Base-by-base conservation (phyloP, 1,140 invertebrate genomes). In the Drosophila kepulauana region DNA sequence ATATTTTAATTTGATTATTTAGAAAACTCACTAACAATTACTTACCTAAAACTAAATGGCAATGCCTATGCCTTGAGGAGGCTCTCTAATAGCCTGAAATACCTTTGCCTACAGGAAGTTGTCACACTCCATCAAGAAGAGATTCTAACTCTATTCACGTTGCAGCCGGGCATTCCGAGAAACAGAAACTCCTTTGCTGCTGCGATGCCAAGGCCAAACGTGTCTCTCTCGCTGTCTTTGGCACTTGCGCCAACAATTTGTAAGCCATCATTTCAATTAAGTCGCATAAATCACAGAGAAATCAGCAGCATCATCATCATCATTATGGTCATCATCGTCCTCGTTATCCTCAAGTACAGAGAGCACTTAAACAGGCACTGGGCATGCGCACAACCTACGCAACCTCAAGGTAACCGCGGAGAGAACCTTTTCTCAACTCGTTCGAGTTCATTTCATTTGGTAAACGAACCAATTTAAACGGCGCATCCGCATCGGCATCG, bases 211-310 rank as follows among this genome's bases (percentile, higher is more conserved):
- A 76, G 61, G 64, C 54, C 67, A 70, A 70, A 45, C 13, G 16
- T 52, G 15, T 20, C 28, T 52, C 28, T 13, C 28, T 52, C 28
- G 20, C 20, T 13, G 38, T 49, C 45, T 49, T 15, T 65, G 61
- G 56, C 68, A 78, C 68, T 85, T 81, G 84, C 71, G 67, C 66
- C 77, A 74, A 89, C 85, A 90, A 89, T 89, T 89, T 89, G 85
- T 89, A 75, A 89, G 78, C 78, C 85, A 81, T 89, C 85, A 90
- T 90, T 89, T 89, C 86, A 89, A 89, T 89, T 90, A 89, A 89
- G 86, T 85, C 77, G 81, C 85, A 89, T 89, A 89, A 89, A 89
- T 89, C 85, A 89, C 75, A 68, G 52, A 67, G 52, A 90, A 88
- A 88, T 89, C 84, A 88, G 78, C 85, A 87, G 69, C 80, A 68